Evolutionary conservation across 2,797 vertebrate species (phyloP), one percentile per base, ranked within the genome.

Genomic region (Apogon hyalosoma): DNA sequence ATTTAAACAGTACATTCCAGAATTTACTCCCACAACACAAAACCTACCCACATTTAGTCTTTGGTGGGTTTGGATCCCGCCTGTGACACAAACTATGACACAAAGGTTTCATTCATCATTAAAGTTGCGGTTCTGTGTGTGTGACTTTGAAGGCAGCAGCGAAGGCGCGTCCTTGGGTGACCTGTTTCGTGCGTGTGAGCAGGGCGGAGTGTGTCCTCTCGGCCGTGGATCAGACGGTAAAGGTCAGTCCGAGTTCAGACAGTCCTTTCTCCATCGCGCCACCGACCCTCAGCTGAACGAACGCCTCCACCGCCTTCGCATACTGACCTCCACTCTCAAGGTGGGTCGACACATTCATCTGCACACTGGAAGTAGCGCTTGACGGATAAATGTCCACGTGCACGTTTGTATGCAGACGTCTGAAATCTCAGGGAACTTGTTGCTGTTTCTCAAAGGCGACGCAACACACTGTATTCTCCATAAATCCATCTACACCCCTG

Each of bases 241-340:
- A 61, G 88, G 73, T 39, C 89, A 91, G 40, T 77, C 89, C 63
- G 96, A 99, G 82, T 98, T 96, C 93, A 96, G 96, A 89, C 95
- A 95, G 86, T 96, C 94, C 69, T 99, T 99, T 88, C 92, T 98
- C 84, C 94, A 95, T 68, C 95, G 97, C 83, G 96, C 95, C 82
- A 96, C 94, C 7, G 95, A 99, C 92, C 98, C 98, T 74, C 94
- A 96, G 92, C 95, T 98, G 91, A 99, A 99, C 88, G 97, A 99
- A 66, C 96, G 96, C 47, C 95, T 99, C 73, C 97, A 99, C 87
- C 95, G 94, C 84, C 95, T 99, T 68, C 94, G 97, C 91, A 97
- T 99, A 88, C 95, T 99, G 83, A 96, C 96, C 91, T 99, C 97
- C 94, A 98, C 97, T 78, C 95, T 99, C 91, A 99, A 99, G 97